Conservation (phyloP, 2,113 vertebrate genomes). For the Actenoides lindsayi region DNA sequence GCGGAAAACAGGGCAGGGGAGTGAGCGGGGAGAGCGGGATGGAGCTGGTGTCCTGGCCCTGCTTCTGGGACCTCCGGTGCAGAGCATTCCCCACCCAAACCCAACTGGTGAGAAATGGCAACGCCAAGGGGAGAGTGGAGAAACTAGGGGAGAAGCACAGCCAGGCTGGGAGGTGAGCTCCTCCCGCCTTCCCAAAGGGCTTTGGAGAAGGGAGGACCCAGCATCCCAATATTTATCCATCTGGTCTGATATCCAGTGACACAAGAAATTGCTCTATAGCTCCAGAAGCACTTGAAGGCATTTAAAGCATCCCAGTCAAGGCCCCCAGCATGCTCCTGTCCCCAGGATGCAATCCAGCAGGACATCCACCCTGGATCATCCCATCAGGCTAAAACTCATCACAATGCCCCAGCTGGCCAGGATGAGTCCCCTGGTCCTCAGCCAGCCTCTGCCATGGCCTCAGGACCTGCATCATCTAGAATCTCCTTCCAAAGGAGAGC, state of each 20-base stretch:
- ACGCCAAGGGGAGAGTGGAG: neutral
- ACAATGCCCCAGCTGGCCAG: neutral
- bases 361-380: neutral
- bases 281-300: neutral
- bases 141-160: neutral
- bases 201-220: neutral
- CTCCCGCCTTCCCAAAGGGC: neutral
- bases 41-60: neutral
- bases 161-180: neutral
- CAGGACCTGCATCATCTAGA: neutral
- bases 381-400: neutral
- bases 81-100: neutral
- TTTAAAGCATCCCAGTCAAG: neutral
- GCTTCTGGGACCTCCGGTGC: accelerated
- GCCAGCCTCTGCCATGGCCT: neutral
- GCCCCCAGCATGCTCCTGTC: neutral
- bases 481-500: neutral
- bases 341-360: neutral
- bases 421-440: neutral
- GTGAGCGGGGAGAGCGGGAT: accelerated
- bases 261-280: neutral
- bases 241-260: neutral
- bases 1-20: neutral
- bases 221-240: neutral
- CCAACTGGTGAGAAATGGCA: neutral